phyloP scores from a whole-genome alignment of 1,140 invertebrate genomes.

The Drosophila tristis region DNA sequence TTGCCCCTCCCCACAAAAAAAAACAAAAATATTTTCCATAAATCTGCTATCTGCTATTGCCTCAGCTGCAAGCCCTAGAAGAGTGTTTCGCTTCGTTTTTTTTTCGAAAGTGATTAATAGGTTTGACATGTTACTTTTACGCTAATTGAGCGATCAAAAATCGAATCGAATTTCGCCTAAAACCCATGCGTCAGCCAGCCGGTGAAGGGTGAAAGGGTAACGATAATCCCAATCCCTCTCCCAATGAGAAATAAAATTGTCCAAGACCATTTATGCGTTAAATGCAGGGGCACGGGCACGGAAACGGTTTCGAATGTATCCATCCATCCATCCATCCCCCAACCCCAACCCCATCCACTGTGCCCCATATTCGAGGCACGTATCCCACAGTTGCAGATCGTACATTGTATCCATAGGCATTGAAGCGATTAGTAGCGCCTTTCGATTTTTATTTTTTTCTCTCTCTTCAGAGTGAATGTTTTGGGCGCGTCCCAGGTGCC shows the following conservation, averaged over 20 bases:
- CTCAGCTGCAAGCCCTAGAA: slow-evolving; percentile 13
- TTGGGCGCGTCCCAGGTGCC: slow-evolving; percentile 65
- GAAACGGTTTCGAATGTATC: slow-evolving; percentile 43
- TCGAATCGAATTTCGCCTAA: slow-evolving; percentile 66
- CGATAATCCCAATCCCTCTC: slow-evolving; percentile 51
- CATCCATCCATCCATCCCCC: slow-evolving; percentile 13
- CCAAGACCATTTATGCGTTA: slow-evolving; percentile 72
- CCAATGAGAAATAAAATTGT: slow-evolving; percentile 46
- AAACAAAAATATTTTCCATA: slow-evolving; percentile 24
- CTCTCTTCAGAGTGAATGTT: slow-evolving; percentile 66
- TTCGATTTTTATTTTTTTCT: slow-evolving; percentile 61
- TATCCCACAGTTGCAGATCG: slow-evolving; percentile 52
- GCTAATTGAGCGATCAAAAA: slow-evolving; percentile 82
- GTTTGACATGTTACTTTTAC: slow-evolving; percentile 82
- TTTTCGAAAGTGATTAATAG: slow-evolving; percentile 80
- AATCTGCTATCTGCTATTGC: slow-evolving; percentile 7
- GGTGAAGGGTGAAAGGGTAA: slow-evolving; percentile 80
- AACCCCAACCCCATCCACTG: not conserved
- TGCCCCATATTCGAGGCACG: slow-evolving; percentile 32
- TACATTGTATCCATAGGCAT: slow-evolving; percentile 61
- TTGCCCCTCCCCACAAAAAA: slow-evolving; percentile 28
- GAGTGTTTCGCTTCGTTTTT: slow-evolving; percentile 14
- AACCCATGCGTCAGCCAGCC: slow-evolving; percentile 45
- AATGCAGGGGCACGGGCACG: slow-evolving; percentile 66
- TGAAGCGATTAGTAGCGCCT: slow-evolving; percentile 79